A percentile compares a stretch with the other conserved stretches of the same genome.
phyloP scores from a whole-genome alignment of 2,888 invertebrate genomes.

The Fragum sueziense region DNA sequence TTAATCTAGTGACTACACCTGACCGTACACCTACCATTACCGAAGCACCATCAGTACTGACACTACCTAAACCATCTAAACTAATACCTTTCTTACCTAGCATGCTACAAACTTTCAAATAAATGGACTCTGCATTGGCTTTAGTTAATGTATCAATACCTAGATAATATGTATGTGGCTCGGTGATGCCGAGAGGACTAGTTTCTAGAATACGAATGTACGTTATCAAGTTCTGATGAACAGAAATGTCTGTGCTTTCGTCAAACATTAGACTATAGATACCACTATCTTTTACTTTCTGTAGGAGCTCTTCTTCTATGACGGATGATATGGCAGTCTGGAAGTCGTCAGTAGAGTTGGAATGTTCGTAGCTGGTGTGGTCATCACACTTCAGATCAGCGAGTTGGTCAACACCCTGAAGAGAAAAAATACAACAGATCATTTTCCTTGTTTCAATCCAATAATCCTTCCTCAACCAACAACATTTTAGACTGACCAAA shows the following conservation, averaged over 20 bases:
- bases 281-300: background rate
- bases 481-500: too few relatives aligned
- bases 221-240: background rate
- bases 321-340: background rate
- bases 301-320: background rate
- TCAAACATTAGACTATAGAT: background rate
- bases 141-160: background rate
- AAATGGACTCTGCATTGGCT: background rate
- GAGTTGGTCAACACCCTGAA: background rate
- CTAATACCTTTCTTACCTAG: background rate
- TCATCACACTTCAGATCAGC: background rate
- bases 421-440: background rate
- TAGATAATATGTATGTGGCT: background rate
- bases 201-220: background rate
- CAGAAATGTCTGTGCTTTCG: background rate
- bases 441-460: background rate
- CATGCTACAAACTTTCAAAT: background rate
- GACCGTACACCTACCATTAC: too few relatives aligned
- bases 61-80: background rate
- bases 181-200: background rate
- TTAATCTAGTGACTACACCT: background rate
- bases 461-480: background rate
- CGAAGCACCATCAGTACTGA: background rate
- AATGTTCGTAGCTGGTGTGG: conserved; percentile 1
- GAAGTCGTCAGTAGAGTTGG: background rate